Evolutionary conservation across 2,888 invertebrate species (phyloP), one percentile per base, ranked within the genome.

Genomic region (Aproaerema taeniolella): DNA sequence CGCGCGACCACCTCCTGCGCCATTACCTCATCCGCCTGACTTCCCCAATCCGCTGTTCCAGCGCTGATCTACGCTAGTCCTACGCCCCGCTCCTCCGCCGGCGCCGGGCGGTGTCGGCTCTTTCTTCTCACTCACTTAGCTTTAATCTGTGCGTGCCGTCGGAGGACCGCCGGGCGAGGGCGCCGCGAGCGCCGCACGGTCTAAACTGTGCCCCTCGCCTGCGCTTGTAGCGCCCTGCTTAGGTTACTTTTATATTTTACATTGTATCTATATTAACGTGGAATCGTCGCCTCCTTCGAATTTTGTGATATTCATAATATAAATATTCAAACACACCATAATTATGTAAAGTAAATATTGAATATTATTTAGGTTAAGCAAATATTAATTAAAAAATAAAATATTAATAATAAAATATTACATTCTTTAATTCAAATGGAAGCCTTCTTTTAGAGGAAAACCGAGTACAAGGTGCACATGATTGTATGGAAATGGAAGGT

Each of bases 11-110:
- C 91, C 94, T 37, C 91, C 94, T 49, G 96, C 96, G 28, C 97
- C 97, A 32, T 88, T 97, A 61, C 96, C 97, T 52, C 97, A 97
- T 88, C 97, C 97, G 54, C 95, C 96, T 50, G 96, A 97, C 86
- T 96, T 97, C 87, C 97, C 97, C 43, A 97, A 97, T 81, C 96
- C 97, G 56, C 89, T 97, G 67, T 96, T 96, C 87, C 83, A 83
- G 74, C 85, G 83, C 72, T 83, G 49, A 79, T 64, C 54, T 59
- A 53, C 51, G 67, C 82, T 80, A 80, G 82, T 80, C 78, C 63
- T 59, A 61, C 61, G 73, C 72, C 79, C 72, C 75, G 79, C 82
- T 83, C 85, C 77, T 79, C 79, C 86, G 82, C 77, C 79, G 83
- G 78, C 80, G 74, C 81, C 79, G 79, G 83, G 81, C 77, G 85